Conservation (phyloP, 2,888 invertebrate species). For the Pollenia griseotomentosa region DNA sequence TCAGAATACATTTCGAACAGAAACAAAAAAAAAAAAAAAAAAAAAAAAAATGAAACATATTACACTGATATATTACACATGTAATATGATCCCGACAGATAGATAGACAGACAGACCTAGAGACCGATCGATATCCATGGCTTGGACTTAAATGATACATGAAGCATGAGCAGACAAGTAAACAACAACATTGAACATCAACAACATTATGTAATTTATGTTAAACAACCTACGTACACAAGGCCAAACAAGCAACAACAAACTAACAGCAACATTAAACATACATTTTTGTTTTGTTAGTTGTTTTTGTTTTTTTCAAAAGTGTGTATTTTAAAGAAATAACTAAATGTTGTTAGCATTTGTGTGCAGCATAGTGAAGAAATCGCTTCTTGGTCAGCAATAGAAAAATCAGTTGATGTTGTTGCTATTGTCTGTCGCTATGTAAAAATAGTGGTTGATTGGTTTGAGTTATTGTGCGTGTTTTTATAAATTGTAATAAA, state of each 20-base stretch:
- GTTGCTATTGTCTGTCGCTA: neutral
- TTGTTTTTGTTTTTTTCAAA: neutral
- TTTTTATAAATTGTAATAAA: slow-evolving; percentile 62
- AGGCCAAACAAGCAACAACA: slow-evolving; percentile 54
- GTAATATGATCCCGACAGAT: slow-evolving; percentile 62
- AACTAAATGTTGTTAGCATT: slow-evolving; percentile 8
- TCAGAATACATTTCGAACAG: slow-evolving; percentile 17
- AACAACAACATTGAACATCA: slow-evolving; percentile 56
- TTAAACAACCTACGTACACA: slow-evolving; percentile 58
- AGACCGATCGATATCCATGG: slow-evolving; percentile 5
- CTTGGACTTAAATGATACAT: slow-evolving; percentile 47
- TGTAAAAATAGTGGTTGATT: slow-evolving; percentile 15
- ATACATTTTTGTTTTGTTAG: slow-evolving; percentile 31
- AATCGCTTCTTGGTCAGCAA: slow-evolving; percentile 3
- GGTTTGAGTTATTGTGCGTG: neutral
- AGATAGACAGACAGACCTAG: slow-evolving; percentile 8
- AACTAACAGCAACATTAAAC: slow-evolving; percentile 21
- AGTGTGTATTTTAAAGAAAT: slow-evolving; percentile 1
- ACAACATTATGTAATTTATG: slow-evolving; percentile 72
- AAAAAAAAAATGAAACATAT: slow-evolving; percentile 53
- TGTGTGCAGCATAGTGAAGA: slow-evolving; percentile 6
- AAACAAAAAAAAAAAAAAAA: slow-evolving; percentile 23
- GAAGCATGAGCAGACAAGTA: slow-evolving; percentile 58
- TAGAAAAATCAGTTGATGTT: neutral
- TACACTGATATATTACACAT: slow-evolving; percentile 70